These are phyloP conservation scores for Lasioglossum figueresi DNA, from an alignment of 2,888 invertebrate species.

Conservation along the genomic window DNA sequence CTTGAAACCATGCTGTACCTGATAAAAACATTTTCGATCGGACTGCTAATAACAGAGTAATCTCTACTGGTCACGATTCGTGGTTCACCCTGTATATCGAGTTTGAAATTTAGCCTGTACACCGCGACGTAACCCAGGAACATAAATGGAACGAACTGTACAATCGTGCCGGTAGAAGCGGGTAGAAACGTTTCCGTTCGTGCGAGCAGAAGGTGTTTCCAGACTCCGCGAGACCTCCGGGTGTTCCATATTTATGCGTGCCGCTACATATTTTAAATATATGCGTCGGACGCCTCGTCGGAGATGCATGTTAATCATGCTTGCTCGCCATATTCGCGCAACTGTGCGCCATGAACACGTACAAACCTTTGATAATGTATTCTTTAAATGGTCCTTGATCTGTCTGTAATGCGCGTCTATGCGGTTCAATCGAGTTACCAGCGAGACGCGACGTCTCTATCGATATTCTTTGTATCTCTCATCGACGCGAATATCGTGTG, in stretches of 20 bases:
- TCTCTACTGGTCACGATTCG: too few relatives aligned
- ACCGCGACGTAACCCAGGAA: too few relatives aligned
- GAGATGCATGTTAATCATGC: background rate
- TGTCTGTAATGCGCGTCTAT: background rate
- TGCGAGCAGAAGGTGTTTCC: slow-evolving; percentile 16
- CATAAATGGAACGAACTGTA: background rate
- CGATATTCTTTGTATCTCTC: background rate
- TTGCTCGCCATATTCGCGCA: slow-evolving; percentile 40
- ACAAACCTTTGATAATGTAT: slow-evolving; percentile 10
- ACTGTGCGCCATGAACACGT: slow-evolving; percentile 17
- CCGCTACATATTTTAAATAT: background rate
- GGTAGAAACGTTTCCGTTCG: background rate
- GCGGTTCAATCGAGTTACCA: slow-evolving; percentile 35
- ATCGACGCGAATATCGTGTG: background rate
- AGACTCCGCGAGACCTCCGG: background rate
- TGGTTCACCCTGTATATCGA: too few relatives aligned
- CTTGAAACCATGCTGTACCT: too few relatives aligned
- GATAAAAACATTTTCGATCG: too few relatives aligned
- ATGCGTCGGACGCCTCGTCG: background rate
- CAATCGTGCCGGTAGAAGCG: background rate
- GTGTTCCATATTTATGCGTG: background rate
- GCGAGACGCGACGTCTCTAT: background rate
- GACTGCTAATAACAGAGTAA: too few relatives aligned
- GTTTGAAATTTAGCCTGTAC: too few relatives aligned
- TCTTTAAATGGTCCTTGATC: slow-evolving; percentile 21